Evolutionary conservation across 2,113 vertebrate genomes (phyloP).

Genomic region (Hippopotamus amphibius): DNA sequence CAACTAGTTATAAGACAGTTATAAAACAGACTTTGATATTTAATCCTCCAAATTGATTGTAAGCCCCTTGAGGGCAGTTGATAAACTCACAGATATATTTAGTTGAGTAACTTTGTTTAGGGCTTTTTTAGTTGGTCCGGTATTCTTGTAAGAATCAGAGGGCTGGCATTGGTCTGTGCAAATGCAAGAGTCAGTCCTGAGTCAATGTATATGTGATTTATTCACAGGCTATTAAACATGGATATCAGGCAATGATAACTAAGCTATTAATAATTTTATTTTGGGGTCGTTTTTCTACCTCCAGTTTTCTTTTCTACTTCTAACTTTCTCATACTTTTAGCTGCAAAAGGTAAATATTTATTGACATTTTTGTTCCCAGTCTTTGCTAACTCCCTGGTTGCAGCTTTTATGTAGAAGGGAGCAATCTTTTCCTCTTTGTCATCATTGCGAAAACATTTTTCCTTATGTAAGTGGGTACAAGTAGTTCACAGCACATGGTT

Average conservation of each 20-base stretch:
- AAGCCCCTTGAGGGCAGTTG: not conserved
- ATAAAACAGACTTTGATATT: slow-evolving; percentile 18
- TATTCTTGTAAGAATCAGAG: slow-evolving; percentile 13
- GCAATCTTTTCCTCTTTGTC: slow-evolving; percentile 19
- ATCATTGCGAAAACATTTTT: not conserved
- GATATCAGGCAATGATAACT: not conserved
- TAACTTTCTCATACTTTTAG: not conserved
- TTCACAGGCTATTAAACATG: not conserved
- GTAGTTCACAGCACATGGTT: not conserved
- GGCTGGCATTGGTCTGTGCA: not conserved
- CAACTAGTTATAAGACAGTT: not conserved
- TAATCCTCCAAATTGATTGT: not conserved
- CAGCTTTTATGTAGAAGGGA: not conserved
- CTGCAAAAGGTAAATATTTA: slow-evolving; percentile 49
- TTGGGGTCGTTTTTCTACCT: slow-evolving; percentile 6
- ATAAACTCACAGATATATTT: not conserved
- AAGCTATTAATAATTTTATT: not conserved
- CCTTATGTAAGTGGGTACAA: not conserved
- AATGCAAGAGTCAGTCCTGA: not conserved
- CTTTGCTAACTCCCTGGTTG: not conserved
- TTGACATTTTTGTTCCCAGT: not conserved
- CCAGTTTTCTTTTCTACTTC: not conserved
- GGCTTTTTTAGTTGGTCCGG: not conserved
- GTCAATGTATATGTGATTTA: not conserved
- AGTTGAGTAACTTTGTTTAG: not conserved